Percentiles rank a stretch among this genome's conserved stretches.
phyloP scores from a whole-genome alignment of 2,113 vertebrate genomes.

The Mustela nigripes region DNA sequence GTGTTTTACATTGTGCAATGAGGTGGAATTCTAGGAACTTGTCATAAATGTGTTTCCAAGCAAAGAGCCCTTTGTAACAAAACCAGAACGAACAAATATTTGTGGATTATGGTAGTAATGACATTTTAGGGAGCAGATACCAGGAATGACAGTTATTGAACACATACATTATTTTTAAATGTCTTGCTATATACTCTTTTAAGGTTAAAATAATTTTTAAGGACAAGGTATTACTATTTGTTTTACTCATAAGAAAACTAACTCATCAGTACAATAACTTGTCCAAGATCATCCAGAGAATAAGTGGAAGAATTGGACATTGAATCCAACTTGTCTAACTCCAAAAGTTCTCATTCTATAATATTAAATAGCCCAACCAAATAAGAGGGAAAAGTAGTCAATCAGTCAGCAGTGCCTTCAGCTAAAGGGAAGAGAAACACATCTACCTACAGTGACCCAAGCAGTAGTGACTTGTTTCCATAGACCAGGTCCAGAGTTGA shows the following conservation, averaged over 20 bases:
- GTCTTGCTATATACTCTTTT: neutral
- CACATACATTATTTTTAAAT: neutral
- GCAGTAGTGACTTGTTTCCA: neutral
- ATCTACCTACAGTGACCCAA: neutral
- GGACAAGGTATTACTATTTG: neutral
- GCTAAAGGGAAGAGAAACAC: neutral
- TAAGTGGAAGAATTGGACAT: neutral
- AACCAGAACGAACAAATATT: neutral
- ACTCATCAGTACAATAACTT: neutral
- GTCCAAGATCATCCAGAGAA: neutral
- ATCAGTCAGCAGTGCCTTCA: neutral
- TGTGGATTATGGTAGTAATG: neutral
- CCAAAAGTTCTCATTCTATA: neutral
- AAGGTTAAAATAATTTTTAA: conserved; percentile 4
- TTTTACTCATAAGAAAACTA: neutral
- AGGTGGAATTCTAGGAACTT: conserved; percentile 11
- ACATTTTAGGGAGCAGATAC: neutral
- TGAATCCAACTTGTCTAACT: neutral
- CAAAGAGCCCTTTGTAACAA: neutral
- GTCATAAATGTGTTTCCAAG: neutral
- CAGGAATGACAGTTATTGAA: neutral
- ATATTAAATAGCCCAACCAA: neutral
- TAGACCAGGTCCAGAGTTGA: neutral
- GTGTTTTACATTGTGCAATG: conserved; percentile 28
- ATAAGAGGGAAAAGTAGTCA: neutral